phyloP scores from a whole-genome alignment of 2,113 vertebrate genomes.

The Origma solitaria region DNA sequence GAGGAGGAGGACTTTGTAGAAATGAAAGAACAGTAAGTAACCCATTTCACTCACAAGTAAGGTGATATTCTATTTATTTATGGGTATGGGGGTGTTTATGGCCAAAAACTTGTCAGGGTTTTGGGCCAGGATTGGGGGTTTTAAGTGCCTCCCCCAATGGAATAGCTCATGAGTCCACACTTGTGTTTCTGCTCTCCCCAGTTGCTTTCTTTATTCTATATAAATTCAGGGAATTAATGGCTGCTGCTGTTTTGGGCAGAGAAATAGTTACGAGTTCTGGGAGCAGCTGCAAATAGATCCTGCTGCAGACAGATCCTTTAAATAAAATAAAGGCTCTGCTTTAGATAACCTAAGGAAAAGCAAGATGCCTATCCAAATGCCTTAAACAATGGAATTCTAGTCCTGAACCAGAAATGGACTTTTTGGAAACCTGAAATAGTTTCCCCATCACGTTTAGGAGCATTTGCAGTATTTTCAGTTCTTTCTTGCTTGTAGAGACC shows the following conservation, averaged over 20 bases:
- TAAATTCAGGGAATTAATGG: not conserved
- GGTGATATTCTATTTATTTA: not conserved
- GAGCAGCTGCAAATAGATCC: not conserved
- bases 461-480: not conserved
- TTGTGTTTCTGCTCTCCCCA: not conserved
- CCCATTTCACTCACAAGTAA: not conserved
- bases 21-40: slow-evolving; percentile 97
- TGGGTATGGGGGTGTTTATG: not conserved
- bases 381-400: not conserved
- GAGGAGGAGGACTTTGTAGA: slow-evolving; percentile 96
- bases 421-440: not conserved
- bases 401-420: not conserved
- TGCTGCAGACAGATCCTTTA: not conserved
- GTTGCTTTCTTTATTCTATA: not conserved
- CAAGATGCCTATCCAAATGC: not conserved
- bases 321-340: not conserved
- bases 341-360: not conserved
- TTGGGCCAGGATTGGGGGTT: not conserved
- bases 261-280: not conserved
- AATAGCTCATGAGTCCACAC: not conserved
- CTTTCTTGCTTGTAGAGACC: not conserved
- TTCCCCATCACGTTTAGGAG: not conserved
- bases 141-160: not conserved
- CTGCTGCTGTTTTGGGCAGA: not conserved
- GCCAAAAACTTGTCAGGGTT: not conserved